Evolutionary conservation across 2,113 vertebrate species (phyloP), one percentile per base, ranked within the genome.

Genomic region (Vidua chalybeata): DNA sequence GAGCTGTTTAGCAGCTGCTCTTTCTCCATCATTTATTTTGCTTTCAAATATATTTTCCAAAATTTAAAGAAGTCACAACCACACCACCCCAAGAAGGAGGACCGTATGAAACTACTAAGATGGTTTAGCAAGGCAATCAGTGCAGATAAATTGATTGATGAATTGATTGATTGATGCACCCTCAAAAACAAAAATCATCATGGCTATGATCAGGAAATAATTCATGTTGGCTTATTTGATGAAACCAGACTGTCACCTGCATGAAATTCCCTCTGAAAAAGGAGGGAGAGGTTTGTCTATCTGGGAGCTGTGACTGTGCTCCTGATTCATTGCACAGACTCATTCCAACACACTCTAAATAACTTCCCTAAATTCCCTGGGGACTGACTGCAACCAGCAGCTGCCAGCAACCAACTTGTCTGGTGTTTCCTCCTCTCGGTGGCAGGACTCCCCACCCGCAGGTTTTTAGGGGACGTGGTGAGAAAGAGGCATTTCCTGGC

Each of bases 21-120:
- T 81, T 93, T 92, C 72, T 9, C 51, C 46, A 77, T 67, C 10
- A 93, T 96, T 93, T 96, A 93, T 93, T 97, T 96, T 92, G 16
- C 23, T 90, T 92, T 85, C 69, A 61, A n/a, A n/a, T n/a, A 0
- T 72, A 61, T 72, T 96, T 95, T 64, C 72, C 76, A 90, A 84
- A 67, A 86, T 81, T 41, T 63, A 66, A 79, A 95, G 48, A 77
- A 91, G n/a, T 59, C 72, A 48, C 51, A 89, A 64, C 69, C 74
- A 11, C 23, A 48, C 12, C 7, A 8, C 18, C 37, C 33, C 41
- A 83, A 62, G 58, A 54, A 82, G n/a, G 75, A 41, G 31, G 56
- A 30, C 0, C 1, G 13, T 20, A 31, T 35, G 59, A 61, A 51
- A 48, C 48, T 46, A 11, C 27, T 67, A 49, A 37, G 28, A 37